Base-by-base conservation (phyloP, 2,113 vertebrate genomes). In the Anolis carolinensis region DNA sequence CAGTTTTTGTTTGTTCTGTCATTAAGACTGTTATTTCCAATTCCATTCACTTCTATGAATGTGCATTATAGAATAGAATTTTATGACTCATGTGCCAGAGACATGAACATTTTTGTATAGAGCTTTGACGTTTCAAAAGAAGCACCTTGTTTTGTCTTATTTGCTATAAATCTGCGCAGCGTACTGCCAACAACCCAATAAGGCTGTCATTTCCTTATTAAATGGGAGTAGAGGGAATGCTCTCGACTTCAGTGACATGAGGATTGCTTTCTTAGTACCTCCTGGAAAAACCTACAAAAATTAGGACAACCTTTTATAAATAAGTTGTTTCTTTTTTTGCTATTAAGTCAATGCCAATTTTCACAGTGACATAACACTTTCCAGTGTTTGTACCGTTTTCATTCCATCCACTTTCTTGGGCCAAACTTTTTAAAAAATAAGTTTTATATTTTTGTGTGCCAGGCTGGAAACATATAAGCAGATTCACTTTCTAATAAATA, bases 311-410 rank as follows among this genome's bases (percentile, higher is more conserved):
- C 52, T 93, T 94, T 95, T 92, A 5, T 89, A 94, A 75, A 94
- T 87, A 87, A 71, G 82, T 68, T 85, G 65, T 87, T 96, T 74
- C 89, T 96, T 74, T 89, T 90, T 93, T 88, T 93, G 81, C 87
- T 91, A 70, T 77, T 92, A 93, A 90, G 83, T 93, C 92, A 94
- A 81, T 90, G 93, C 95, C 94, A 96, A 92, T 87, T 95, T 95
- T 94, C 81, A 88, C 68, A 75, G 92, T 95, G 95, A 95, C 91
- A 82, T 93, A 95, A 95, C 91, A 95, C 73, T 96, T 97, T 96
- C 96, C 95, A 94, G n/a, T 88, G 44, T 72, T 36, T 52, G 75
- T 0, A 86, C 92, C 92, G 90, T 94, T 91, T 92, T 89, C 90
- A 86, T 95, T 89, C 94, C 90, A 95, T 94, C 90, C 91, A 78